phyloP scores from a whole-genome alignment of 64 coral and sea anemone genomes.

The Cladopsammia gracilis region DNA sequence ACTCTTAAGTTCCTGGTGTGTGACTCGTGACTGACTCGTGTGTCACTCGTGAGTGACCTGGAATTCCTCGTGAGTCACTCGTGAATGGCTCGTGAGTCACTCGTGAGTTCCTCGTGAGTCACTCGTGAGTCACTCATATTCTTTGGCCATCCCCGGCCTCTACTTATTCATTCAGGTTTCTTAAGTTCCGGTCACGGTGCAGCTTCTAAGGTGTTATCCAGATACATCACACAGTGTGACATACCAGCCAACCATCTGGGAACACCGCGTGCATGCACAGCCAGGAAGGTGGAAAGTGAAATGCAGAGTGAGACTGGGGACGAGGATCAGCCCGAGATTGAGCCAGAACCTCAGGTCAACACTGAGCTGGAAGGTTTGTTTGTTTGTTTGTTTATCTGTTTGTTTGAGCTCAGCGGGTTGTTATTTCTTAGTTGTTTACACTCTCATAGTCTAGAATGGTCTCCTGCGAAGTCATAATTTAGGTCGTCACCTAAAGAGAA shows the following conservation, averaged over 20 bases:
- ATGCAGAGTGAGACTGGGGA: conserved; percentile 40
- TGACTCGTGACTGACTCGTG: no score
- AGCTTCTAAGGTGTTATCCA: conserved; percentile 69
- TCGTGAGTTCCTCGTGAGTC: no score
- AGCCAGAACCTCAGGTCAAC: conserved; percentile 48
- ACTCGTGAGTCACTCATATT: neutral
- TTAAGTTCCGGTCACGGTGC: conserved; percentile 73
- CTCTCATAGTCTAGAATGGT: no score
- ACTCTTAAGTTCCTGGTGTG: no score
- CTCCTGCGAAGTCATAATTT: no score
- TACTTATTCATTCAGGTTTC: conserved; percentile 36
- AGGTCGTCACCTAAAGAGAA: no score
- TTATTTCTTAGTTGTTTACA: no score
- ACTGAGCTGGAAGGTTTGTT: conserved; percentile 48
- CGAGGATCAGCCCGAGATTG: conserved; percentile 73
- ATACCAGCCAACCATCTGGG: conserved; percentile 72
- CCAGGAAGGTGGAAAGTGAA: conserved; percentile 17
- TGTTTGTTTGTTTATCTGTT: conserved; percentile 13
- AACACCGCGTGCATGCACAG: conserved; percentile 20
- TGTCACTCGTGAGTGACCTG: no score
- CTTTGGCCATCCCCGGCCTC: neutral
- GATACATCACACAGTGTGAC: conserved; percentile 67
- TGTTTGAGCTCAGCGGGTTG: neutral
- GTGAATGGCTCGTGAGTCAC: no score
- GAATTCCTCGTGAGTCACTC: no score